Evolutionary conservation across 2,888 invertebrate genomes (phyloP).

Genomic region (Liodrosophila aerea): DNA sequence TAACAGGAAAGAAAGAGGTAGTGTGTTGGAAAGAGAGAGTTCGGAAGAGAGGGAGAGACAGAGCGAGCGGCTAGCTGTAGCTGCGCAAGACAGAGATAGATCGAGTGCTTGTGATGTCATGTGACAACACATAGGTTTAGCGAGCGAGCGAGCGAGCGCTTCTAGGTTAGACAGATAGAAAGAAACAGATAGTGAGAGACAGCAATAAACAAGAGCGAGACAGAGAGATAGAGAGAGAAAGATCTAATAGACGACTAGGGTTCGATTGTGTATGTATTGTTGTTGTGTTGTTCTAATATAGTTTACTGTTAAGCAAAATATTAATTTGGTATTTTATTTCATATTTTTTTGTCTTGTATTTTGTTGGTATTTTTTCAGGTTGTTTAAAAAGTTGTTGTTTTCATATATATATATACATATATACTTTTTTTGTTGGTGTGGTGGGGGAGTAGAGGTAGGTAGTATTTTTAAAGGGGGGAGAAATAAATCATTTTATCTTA

Average conservation of each 20-base stretch:
- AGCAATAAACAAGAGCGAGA: slow-evolving; percentile 8
- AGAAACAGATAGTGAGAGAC: slow-evolving; percentile 6
- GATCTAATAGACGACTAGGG: slow-evolving; percentile 50
- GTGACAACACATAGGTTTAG: slow-evolving; percentile 10
- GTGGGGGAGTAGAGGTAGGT: slow-evolving; percentile 16
- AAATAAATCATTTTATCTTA: slow-evolving; percentile 85
- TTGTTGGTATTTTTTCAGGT: slow-evolving; percentile 19
- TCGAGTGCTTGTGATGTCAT: slow-evolving; percentile 14
- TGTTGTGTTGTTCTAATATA: slow-evolving; percentile 21
- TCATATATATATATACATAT: not conserved
- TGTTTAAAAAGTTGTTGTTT: slow-evolving; percentile 16
- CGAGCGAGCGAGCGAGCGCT: slow-evolving; percentile 19
- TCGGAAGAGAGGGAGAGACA: not conserved
- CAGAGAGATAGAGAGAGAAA: slow-evolving; percentile 7
- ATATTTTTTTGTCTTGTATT: slow-evolving; percentile 29
- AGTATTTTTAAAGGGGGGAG: slow-evolving; percentile 51
- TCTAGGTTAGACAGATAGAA: slow-evolving; percentile 6
- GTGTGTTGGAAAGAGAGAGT: slow-evolving; percentile 8
- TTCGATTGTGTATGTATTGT: slow-evolving; percentile 23
- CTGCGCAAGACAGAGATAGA: not conserved
- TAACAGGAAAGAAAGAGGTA: slow-evolving; percentile 4
- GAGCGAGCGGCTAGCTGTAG: not conserved
- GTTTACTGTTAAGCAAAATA: slow-evolving; percentile 27
- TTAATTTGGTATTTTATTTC: slow-evolving; percentile 14
- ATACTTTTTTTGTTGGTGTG: slow-evolving; percentile 15